These are phyloP conservation scores for Phyllotreta striolata DNA, from an alignment of 2,888 invertebrate genomes.

Conservation along the genomic window DNA sequence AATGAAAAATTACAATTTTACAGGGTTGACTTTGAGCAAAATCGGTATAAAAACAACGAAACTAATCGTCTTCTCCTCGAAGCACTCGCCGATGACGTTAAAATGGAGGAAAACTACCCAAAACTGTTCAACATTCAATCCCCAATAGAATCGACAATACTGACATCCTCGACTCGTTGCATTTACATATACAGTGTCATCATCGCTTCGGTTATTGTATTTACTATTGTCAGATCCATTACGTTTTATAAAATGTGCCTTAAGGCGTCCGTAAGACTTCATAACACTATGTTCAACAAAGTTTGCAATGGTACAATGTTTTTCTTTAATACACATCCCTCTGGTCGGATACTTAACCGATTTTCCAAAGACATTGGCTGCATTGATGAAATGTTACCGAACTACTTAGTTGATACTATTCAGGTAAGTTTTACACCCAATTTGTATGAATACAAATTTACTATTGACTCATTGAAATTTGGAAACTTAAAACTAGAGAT, in stretches of 20 bases:
- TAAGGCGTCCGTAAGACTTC: slow-evolving; percentile 65
- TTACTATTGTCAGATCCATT: slow-evolving; percentile 61
- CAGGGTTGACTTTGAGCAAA: slow-evolving; percentile 57
- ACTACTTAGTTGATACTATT: slow-evolving; percentile 63
- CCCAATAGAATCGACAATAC: slow-evolving; percentile 38
- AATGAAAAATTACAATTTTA: slow-evolving; percentile 27
- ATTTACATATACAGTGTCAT: slow-evolving; percentile 48
- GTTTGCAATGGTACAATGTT: slow-evolving; percentile 71
- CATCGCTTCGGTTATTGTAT: slow-evolving; percentile 53
- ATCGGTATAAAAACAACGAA: slow-evolving; percentile 36
- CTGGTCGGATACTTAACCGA: slow-evolving; percentile 71
- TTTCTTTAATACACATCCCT: slow-evolving; percentile 75
- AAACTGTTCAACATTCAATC: not conserved
- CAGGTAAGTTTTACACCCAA: slow-evolving; percentile 49
- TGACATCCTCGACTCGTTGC: slow-evolving; percentile 46
- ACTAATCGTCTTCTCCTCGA: slow-evolving; percentile 39
- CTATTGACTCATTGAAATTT: not conserved
- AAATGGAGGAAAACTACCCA: slow-evolving; percentile 40
- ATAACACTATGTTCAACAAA: slow-evolving; percentile 63
- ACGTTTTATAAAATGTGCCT: slow-evolving; percentile 65
- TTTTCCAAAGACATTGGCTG: slow-evolving; percentile 76
- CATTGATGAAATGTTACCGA: slow-evolving; percentile 64
- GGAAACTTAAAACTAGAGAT: not conserved
- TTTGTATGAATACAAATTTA: not conserved
- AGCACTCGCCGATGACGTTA: slow-evolving; percentile 39